phyloP scores from a whole-genome alignment of 2,888 invertebrate species.

The Cybosia mesomella region DNA sequence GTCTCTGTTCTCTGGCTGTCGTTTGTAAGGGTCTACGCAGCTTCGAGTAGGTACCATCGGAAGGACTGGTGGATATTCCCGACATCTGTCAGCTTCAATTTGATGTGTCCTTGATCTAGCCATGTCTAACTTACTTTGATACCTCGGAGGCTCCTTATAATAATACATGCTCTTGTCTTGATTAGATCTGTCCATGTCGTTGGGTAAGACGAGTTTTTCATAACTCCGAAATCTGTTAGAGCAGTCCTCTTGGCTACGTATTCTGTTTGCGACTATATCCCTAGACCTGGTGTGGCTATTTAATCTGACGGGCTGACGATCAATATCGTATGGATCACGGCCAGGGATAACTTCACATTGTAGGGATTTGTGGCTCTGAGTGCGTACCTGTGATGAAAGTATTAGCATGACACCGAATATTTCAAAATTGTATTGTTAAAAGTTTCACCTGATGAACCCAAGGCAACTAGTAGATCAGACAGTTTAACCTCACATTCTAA shows the following conservation, averaged over 20 bases:
- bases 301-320: constrained; percentile 60
- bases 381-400: constrained; percentile 65
- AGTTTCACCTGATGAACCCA: not conserved
- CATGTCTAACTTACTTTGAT: constrained; percentile 66
- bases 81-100: constrained; percentile 54
- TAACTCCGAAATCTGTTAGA: constrained; percentile 53
- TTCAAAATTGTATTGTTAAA: not conserved
- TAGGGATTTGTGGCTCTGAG: constrained; percentile 79
- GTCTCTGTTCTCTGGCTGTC: constrained; percentile 50
- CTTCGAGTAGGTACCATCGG: constrained; percentile 58
- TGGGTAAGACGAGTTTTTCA: constrained; percentile 48
- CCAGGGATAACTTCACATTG: constrained; percentile 71
- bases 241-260: constrained; percentile 70
- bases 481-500: too few relatives aligned
- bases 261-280: constrained; percentile 59
- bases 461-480: too few relatives aligned
- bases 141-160: constrained; percentile 58
- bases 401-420: not conserved
- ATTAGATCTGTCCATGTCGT: constrained; percentile 44
- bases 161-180: constrained; percentile 58
- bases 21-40: constrained; percentile 58
- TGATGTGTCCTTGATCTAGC: constrained; percentile 56
- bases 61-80: constrained; percentile 58
- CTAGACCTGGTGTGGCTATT: constrained; percentile 58
- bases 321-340: constrained; percentile 56